phyloP scores from a whole-genome alignment of 1,140 invertebrate genomes.

The Drosophila rhopaloa region DNA sequence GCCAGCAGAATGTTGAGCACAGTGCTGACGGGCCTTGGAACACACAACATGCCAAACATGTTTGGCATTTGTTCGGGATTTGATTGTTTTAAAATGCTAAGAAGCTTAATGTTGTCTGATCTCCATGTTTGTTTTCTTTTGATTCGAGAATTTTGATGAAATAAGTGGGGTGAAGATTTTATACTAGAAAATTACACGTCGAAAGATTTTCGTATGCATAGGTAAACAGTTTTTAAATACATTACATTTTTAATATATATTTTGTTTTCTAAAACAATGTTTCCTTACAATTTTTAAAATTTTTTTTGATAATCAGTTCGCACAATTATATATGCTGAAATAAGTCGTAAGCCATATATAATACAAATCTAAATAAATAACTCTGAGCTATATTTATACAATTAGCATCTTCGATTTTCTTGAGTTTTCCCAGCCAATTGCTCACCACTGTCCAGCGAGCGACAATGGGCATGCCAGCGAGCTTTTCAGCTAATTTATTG shows the following conservation, averaged over 20 bases:
- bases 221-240: background rate
- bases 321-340: too few species aligned
- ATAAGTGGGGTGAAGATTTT: constrained; percentile 14
- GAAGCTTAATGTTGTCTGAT: constrained; percentile 25
- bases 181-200: background rate
- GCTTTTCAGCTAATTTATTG: constrained; percentile 68
- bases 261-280: background rate
- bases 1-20: constrained; percentile 50
- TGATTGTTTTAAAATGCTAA: constrained; percentile 48
- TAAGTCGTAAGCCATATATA: too few species aligned
- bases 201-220: background rate
- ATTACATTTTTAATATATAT: background rate
- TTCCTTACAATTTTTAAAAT: too few species aligned
- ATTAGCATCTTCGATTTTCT: background rate
- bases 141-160: constrained; percentile 5
- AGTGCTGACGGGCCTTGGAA: constrained; percentile 48
- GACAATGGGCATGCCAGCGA: constrained; percentile 38
- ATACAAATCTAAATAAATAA: too few species aligned
- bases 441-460: constrained; percentile 36
- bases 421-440: constrained; percentile 9
- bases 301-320: too few species aligned
- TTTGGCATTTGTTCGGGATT: constrained; percentile 45
- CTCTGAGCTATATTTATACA: too few species aligned
- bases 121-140: constrained; percentile 9
- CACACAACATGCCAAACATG: constrained; percentile 36